Evolutionary conservation across 2,113 vertebrate species (phyloP).

Genomic region (Scartelaos histophorus): DNA sequence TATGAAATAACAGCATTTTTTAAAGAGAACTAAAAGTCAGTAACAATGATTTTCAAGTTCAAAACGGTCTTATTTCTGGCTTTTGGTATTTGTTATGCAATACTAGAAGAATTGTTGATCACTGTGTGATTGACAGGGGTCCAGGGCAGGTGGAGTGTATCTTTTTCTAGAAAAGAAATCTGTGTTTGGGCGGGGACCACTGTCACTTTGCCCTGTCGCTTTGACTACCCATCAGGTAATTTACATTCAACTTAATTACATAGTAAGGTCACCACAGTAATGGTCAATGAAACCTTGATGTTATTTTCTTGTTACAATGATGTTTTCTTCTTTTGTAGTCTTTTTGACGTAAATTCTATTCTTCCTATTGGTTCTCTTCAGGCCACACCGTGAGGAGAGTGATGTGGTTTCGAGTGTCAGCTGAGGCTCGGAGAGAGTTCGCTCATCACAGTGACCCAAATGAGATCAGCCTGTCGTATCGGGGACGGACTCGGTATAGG

Average conservation of each 20-base stretch:
- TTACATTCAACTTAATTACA: neutral
- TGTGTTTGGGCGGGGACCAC: constrained; percentile 79
- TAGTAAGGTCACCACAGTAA: no score
- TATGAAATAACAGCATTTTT: neutral
- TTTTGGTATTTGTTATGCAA: no score
- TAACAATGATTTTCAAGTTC: neutral
- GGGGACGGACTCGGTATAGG: constrained; percentile 67
- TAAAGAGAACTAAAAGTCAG: neutral
- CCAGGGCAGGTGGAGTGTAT: constrained; percentile 73
- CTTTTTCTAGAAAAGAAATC: constrained; percentile 74
- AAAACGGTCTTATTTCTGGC: no score
- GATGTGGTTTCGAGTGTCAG: constrained; percentile 79
- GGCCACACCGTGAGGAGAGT: constrained; percentile 72
- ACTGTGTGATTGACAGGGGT: constrained; percentile 49
- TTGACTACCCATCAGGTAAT: constrained; percentile 75
- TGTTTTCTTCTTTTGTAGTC: neutral
- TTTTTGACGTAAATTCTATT: neutral
- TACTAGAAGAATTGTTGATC: no score
- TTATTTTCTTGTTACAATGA: neutral
- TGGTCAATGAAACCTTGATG: neutral
- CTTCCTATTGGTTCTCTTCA: constrained; percentile 9
- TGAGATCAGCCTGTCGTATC: constrained; percentile 72
- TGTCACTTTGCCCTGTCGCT: constrained; percentile 75
- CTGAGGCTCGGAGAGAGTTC: constrained; percentile 69
- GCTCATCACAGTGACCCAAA: constrained; percentile 69